Evolutionary conservation across 2,888 invertebrate genomes (phyloP).

Genomic region (Griposia aprilina): DNA sequence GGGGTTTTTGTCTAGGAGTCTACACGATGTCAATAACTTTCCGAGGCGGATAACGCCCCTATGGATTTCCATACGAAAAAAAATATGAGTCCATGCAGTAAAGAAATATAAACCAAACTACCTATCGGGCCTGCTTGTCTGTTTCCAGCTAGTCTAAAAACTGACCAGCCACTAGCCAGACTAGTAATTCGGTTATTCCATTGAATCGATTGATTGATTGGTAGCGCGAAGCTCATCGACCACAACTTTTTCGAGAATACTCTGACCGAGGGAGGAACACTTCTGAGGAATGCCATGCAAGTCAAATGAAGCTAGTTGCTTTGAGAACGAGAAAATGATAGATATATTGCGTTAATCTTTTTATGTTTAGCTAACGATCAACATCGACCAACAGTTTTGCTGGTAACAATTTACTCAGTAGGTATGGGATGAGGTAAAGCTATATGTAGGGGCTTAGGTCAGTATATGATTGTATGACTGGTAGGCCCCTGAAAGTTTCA

Average conservation of each 20-base stretch:
- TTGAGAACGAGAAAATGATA: not conserved
- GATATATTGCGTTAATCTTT: not conserved
- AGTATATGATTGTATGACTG: not conserved
- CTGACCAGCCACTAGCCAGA: not conserved
- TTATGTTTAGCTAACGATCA: not conserved
- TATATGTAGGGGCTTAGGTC: not conserved
- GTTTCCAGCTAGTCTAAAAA: not conserved
- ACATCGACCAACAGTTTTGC: not conserved
- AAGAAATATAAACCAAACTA: not conserved
- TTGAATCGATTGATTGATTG: not conserved
- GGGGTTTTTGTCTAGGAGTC: conserved; percentile 14
- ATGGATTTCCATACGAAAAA: conserved; percentile 5
- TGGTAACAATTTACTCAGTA: not conserved
- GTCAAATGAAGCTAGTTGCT: not conserved
- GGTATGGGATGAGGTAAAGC: not conserved
- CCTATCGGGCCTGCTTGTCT: not conserved
- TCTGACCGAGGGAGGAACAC: too few relatives aligned
- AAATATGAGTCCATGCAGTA: not conserved
- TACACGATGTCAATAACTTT: conserved; percentile 35
- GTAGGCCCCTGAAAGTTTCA: not conserved
- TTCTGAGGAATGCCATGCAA: not conserved
- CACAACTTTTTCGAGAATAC: not conserved
- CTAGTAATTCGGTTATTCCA: not conserved
- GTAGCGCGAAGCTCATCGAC: not conserved
- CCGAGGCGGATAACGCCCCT: not conserved